Percentiles rank a stretch among this genome's conserved stretches.
These are phyloP conservation scores for Cisticola juncidis DNA, from an alignment of 2,113 vertebrate species.

Conservation along the genomic window DNA sequence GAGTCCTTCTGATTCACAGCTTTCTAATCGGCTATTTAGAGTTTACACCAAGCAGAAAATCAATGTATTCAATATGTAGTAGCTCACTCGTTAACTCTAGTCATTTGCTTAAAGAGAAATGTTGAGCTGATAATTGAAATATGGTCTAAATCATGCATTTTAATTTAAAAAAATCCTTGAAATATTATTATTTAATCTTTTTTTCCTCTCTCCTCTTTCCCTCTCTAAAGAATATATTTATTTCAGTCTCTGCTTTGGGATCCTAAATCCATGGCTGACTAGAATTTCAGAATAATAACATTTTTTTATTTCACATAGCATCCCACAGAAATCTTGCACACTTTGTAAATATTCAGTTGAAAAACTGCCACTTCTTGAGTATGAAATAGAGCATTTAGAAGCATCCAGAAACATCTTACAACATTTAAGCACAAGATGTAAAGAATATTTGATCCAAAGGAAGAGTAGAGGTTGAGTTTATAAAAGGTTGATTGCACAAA, in stretches of 20 bases:
- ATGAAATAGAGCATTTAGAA: not conserved
- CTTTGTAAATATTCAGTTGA: not conserved
- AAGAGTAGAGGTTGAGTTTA: not conserved
- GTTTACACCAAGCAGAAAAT: conserved; percentile 83
- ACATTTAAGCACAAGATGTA: not conserved
- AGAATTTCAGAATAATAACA: conserved; percentile 36
- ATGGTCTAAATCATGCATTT: conserved; percentile 75
- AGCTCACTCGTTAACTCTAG: conserved; percentile 78
- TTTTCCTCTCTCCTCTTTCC: conserved; percentile 1
- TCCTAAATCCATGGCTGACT: conserved; percentile 30
- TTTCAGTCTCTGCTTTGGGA: conserved; percentile 22
- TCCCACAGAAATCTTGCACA: not conserved
- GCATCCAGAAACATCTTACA: not conserved
- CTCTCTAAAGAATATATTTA: conserved; percentile 51
- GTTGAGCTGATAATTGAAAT: conserved; percentile 82
- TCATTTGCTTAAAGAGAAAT: conserved; percentile 82
- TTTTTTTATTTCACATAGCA: not conserved
- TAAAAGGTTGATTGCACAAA: not conserved
- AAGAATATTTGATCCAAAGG: not conserved
- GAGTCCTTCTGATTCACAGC: conserved; percentile 78
- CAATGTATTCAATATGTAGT: conserved; percentile 81
- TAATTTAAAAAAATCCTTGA: conserved; percentile 75
- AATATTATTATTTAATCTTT: conserved; percentile 72
- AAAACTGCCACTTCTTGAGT: not conserved
- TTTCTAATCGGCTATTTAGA: conserved; percentile 81